Evolutionary conservation across 2,113 vertebrate species (phyloP), one percentile per base, ranked within the genome.

Genomic region (Pterocles burchelli): DNA sequence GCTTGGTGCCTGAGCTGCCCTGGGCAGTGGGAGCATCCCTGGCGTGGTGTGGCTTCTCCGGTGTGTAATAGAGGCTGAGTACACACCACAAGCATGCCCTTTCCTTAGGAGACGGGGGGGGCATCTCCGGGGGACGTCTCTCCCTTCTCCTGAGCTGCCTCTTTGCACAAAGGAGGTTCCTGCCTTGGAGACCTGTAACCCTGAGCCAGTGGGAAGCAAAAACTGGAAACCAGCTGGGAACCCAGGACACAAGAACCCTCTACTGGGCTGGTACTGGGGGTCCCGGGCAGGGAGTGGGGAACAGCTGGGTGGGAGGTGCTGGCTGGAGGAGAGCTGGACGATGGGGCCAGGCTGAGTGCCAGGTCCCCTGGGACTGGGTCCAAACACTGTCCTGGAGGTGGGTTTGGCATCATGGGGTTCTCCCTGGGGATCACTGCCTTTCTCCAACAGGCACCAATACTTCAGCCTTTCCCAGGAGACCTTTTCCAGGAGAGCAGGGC

Each of bases 361-460:
- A 19, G 7, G 18, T 38, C 43, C 19, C 34, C 36, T 4, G 17
- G 57, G 20, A 63, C 6, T 1, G 1, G 45, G 22, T 16, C 19
- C 48, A 49, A 77, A 57, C 9, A 13, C 7, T 11, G 2, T 31
- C 59, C 58, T 65, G 14, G 59, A 66, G 28, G 14, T 41, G 24
- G 43, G 29, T 79, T 75, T 41, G 34, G 34, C 11, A 43, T 61
- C 58, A 43, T 1, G 0, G 21, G 33, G 21, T 7, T 38, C 46
- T 19, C 67, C n/a, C 26, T 41, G 72, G 25, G 36, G 20, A 57
- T 89, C 68, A 24, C 16, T 13, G 11, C 58, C 52, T 43, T 11
- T 7, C 51, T 52, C 20, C 0, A 0, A 17, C 3, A 4, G 1
- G 38, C 25, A 31, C 46, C 59, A 51, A 34, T 34, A 73, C 28